Evolutionary conservation across 2,797 vertebrate species (phyloP).

Genomic region (Muscicapa striata): DNA sequence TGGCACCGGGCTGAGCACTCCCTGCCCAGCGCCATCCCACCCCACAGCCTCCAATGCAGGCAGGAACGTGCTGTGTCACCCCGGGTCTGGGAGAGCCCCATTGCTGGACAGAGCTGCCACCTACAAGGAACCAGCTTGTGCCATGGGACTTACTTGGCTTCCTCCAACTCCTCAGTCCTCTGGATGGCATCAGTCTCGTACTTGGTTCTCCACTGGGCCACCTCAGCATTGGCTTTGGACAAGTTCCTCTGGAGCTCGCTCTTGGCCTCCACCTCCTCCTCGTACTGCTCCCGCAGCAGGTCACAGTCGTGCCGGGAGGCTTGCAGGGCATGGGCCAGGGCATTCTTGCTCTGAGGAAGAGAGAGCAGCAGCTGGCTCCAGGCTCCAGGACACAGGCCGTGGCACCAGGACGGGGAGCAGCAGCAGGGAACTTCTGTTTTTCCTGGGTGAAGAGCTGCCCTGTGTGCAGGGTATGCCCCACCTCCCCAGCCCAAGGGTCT

Average conservation of each 20-base stretch:
- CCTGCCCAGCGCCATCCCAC: fast-evolving
- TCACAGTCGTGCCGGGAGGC: slow-evolving; percentile 89
- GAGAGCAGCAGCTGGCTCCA: background rate
- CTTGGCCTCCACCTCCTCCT: slow-evolving; percentile 91
- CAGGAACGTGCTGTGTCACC: background rate
- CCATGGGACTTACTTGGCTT: slow-evolving; percentile 85
- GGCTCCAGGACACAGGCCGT: background rate
- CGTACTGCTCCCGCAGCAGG: slow-evolving; percentile 91
- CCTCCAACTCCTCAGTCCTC: slow-evolving; percentile 92
- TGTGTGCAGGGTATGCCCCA: background rate
- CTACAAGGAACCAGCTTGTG: background rate
- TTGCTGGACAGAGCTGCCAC: background rate
- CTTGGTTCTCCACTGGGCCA: slow-evolving; percentile 94
- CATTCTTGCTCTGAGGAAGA: slow-evolving; percentile 82
- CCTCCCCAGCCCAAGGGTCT: background rate
- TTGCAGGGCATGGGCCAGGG: slow-evolving; percentile 89
- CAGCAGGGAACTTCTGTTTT: background rate
- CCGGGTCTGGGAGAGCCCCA: background rate
- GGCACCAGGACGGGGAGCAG: background rate
- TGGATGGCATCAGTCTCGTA: slow-evolving; percentile 94
- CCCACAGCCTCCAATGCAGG: fast-evolving
- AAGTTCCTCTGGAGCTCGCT: slow-evolving; percentile 87
- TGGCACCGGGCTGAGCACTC: background rate
- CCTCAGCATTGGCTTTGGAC: slow-evolving; percentile 91
- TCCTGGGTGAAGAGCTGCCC: background rate